Evolutionary conservation across 2,888 invertebrate genomes (phyloP), one percentile per base, ranked within the genome.

Genomic region (Metallyticus violacea): DNA sequence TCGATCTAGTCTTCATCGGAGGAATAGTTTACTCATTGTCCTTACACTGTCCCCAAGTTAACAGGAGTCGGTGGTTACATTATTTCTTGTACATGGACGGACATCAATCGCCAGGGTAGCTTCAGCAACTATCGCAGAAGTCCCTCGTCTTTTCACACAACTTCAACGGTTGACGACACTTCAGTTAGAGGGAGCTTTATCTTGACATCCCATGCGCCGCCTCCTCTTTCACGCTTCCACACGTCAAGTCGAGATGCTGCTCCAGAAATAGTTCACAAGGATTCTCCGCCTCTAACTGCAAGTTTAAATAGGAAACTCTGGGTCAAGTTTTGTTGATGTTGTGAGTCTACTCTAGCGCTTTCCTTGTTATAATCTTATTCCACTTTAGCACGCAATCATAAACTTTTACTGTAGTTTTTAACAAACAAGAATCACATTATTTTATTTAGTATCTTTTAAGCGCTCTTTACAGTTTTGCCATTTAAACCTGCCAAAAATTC

Each of bases 251-350:
- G 28, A 83, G 77, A n/a, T n/a, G 15, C 30, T 22, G 40, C 27
- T 83, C 83, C 77, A 77, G 83, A 77, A 83, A 83, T 83, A 83
- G 83, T 76, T 62, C 40, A 62, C 40, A 62, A 62, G 40, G 40
- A 62, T 62, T 62, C 40, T 62, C 40, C 40, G 40, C 40, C 15
- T 62, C 40, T 62, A 62, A 62, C 40, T 62, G 40, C 40, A 62
- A 62, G 40, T 62, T 62, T 62, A 62, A 62, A 62, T 62, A 62
- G 22, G 40, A 62, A 62, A 62, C 40, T 9, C 40, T 62, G 40
- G 40, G 40, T 62, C 40, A 62, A 62, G 40, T 62, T 62, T 62
- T 62, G 40, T 62, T 62, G 40, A 62, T 62, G 15, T 62, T 62
- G 40, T 62, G 40, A 15, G 9, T 62, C 40, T 62, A 9, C 40